phyloP scores from a whole-genome alignment of 2,113 vertebrate species.

The Ariopsis seemanni region DNA sequence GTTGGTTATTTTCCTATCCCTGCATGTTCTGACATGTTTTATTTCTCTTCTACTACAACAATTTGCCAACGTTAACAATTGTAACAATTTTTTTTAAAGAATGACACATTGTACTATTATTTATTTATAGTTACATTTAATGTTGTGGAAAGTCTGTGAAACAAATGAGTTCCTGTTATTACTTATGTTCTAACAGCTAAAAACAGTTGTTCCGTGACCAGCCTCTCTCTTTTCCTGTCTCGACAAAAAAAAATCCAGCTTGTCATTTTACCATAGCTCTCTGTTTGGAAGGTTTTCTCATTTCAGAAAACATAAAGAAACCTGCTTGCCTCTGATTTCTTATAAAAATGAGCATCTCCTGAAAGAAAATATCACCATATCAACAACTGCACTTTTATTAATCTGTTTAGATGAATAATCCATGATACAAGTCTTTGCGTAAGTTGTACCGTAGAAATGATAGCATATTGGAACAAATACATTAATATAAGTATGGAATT shows the following conservation, averaged over 20 bases:
- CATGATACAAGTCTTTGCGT: not conserved
- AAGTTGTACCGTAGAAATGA: not conserved
- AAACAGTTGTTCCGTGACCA: not conserved
- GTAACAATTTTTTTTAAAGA: not conserved
- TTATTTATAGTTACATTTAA: not conserved
- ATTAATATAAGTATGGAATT: not conserved
- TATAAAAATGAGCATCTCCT: not conserved
- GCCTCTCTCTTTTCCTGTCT: not conserved
- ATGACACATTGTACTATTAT: not conserved
- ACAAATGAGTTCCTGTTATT: not conserved
- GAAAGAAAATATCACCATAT: not conserved
- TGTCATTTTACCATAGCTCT: not conserved
- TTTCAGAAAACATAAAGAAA: not conserved
- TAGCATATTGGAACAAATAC: not conserved
- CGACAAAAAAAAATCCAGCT: not conserved
- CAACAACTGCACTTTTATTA: not conserved
- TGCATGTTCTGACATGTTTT: not conserved
- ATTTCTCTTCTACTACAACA: not conserved
- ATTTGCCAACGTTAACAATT: not conserved
- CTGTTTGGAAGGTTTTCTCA: not conserved
- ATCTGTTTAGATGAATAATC: not conserved
- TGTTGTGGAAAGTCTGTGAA: not conserved
- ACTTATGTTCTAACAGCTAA: not conserved
- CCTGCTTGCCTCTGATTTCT: not conserved
- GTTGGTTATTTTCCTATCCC: not conserved